Evolutionary conservation across 2,797 vertebrate species (phyloP), one percentile per base, ranked within the genome.

Genomic region (Accipiter fasciatus): DNA sequence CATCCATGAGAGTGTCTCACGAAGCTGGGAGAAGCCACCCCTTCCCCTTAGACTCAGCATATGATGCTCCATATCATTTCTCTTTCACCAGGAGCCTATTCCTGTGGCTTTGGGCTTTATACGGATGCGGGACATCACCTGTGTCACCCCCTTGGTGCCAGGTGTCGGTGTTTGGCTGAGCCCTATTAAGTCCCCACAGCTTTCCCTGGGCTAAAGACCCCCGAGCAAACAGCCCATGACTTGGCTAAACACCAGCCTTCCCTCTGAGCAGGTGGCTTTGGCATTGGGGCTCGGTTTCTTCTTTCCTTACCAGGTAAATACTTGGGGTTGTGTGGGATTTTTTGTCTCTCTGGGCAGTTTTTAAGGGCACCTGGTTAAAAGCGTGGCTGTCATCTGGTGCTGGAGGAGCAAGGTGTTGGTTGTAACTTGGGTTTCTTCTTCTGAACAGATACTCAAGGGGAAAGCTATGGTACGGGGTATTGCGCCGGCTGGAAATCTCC

Each of bases 271-370:
- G n/a, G 4, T 2, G 24, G 3, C 82, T 18, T 49, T 91, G 66
- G 5, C 18, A 5, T 25, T 2, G 0, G 0, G 0, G 2, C 5
- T 69, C 6, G 0, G 3, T 21, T 70, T 8, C 4, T 50, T 40
- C 46, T 61, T 6, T 39, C 50, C 28, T 42, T 28, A 8, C 22
- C 31, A 11, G 37, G 52, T 71, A n/a, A 89, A 59, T 22, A 7
- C 4, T 2, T 42, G n/a, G 39, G 40, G 18, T 49, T 33, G 2
- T 31, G 62, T 5, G 7, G 5, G 7, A 4, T 13, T 81, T 78
- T 61, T 55, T 33, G 8, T 22, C 15, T 33, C 55, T 61, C 47
- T 26, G 44, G 65, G 20, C 47, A 35, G 28, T 52, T 57, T 79
- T 61, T 49, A 49, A 33, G 35, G 42, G 21, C 3, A 9, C 2